Evolutionary conservation across 2,797 vertebrate genomes (phyloP).

Genomic region (Cygnus olor): DNA sequence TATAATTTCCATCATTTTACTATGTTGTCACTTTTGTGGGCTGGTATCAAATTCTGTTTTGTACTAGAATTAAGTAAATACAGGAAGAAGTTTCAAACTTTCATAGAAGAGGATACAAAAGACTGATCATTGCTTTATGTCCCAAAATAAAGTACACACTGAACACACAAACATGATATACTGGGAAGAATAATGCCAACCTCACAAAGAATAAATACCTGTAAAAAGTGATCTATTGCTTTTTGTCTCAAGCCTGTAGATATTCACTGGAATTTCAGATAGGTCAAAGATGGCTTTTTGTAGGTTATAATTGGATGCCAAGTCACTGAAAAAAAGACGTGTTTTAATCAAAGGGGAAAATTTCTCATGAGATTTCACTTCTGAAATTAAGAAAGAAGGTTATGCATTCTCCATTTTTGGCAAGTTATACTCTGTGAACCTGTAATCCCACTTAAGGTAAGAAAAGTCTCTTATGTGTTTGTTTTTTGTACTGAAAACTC

Average conservation of each 20-base stretch:
- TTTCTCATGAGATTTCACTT: not conserved
- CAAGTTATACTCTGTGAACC: not conserved
- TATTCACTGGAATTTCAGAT: not conserved
- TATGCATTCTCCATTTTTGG: not conserved
- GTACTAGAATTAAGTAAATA: not conserved
- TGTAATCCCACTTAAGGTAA: not conserved
- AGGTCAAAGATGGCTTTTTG: not conserved
- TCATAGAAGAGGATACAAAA: not conserved
- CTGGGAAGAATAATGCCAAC: not conserved
- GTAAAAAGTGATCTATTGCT: not conserved
- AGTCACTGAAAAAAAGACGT: not conserved
- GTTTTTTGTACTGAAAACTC: not conserved
- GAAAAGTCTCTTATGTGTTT: not conserved
- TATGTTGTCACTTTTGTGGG: not conserved
- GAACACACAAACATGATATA: not conserved
- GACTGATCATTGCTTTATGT: not conserved
- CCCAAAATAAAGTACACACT: not conserved
- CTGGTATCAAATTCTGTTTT: not conserved
- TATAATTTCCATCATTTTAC: not conserved
- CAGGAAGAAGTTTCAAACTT: not conserved
- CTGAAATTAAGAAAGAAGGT: slow-evolving; percentile 15
- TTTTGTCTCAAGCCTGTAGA: not conserved
- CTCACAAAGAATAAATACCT: not conserved
- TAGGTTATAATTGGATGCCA: not conserved
- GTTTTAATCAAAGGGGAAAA: not conserved